phyloP scores from a whole-genome alignment of 2,888 invertebrate species.

The Microctonus aethiopoides region DNA sequence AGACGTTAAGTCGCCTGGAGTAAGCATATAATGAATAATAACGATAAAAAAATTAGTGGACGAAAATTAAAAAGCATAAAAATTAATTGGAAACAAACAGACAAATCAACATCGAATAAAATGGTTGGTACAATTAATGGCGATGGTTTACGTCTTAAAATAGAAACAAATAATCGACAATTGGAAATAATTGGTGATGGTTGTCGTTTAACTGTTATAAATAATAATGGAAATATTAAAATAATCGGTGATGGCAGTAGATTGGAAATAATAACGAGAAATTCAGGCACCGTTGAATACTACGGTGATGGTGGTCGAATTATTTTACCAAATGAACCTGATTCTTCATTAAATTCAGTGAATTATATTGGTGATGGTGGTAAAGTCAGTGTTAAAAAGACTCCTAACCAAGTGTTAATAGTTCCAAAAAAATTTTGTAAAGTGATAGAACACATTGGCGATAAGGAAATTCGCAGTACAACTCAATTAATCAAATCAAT shows the following conservation, averaged over 20 bases:
- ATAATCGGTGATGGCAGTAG: constrained; percentile 59
- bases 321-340: constrained; percentile 42
- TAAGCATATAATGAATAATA: not conserved
- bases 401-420: not conserved
- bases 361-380: constrained; percentile 15
- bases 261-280: constrained; percentile 47
- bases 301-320: constrained; percentile 58
- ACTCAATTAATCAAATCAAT: not conserved
- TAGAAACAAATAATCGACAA: constrained; percentile 48
- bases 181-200: constrained; percentile 57
- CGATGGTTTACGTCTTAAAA: constrained; percentile 52
- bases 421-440: no score
- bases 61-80: not conserved
- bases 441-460: not conserved
- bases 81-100: constrained; percentile 6
- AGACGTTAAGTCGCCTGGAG: not conserved
- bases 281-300: constrained; percentile 55
- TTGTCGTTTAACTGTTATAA: constrained; percentile 49
- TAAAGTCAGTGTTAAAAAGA: not conserved
- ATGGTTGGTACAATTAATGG: constrained; percentile 36
- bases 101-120: constrained; percentile 37
- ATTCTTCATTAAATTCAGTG: not conserved
- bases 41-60: not conserved
- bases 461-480: not conserved
- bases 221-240: constrained; percentile 52